Conservation (phyloP, 2,888 invertebrate species). For the Geotrupes spiniger region DNA sequence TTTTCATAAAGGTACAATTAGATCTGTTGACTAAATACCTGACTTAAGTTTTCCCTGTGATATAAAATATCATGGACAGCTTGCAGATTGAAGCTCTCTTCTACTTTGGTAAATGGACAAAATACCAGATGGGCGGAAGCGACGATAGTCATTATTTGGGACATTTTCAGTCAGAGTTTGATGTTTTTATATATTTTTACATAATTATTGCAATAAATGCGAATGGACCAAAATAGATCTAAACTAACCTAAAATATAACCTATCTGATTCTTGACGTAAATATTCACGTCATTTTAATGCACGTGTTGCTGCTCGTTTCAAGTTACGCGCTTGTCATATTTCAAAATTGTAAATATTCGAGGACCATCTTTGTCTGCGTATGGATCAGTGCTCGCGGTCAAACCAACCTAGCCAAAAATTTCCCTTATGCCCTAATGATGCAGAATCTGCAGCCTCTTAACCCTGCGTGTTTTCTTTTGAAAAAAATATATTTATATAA, state of each 20-base stretch:
- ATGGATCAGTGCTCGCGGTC: too few relatives aligned
- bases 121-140: slow-evolving; percentile 77
- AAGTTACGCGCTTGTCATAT: too few relatives aligned
- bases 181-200: slow-evolving; percentile 32
- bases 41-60: slow-evolving; percentile 75
- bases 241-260: slow-evolving; percentile 34
- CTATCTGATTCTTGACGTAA: neutral
- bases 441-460: too few relatives aligned
- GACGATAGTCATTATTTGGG: slow-evolving; percentile 69
- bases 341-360: too few relatives aligned
- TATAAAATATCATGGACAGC: slow-evolving; percentile 96
- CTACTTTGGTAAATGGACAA: slow-evolving; percentile 98
- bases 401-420: too few relatives aligned
- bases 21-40: slow-evolving; percentile 59
- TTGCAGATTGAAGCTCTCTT: slow-evolving; percentile 99
- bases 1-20: slow-evolving; percentile 9
- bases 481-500: too few relatives aligned
- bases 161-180: slow-evolving; percentile 56
- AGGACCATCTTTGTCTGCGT: too few relatives aligned
- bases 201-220: slow-evolving; percentile 29
- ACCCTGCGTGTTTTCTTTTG: too few relatives aligned
- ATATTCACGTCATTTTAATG: slow-evolving; percentile 3
- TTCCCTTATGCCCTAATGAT: too few relatives aligned
- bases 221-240: slow-evolving; percentile 38
- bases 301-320: too few relatives aligned